These are phyloP conservation scores for Aspidoscelis tigris DNA, from an alignment of 2,113 vertebrate species.

Conservation along the genomic window DNA sequence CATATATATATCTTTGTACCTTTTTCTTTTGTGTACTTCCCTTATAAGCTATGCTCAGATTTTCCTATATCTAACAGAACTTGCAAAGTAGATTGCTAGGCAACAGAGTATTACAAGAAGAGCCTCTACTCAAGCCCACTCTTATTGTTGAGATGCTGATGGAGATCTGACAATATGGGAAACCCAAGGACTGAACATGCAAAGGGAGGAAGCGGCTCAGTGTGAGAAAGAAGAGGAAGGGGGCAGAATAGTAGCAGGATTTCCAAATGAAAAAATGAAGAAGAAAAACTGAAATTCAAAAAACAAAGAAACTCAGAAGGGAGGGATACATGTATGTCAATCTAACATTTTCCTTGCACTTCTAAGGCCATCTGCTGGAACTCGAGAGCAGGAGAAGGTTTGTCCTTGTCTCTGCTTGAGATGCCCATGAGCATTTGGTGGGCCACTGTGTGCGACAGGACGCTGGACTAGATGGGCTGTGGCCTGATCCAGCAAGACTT, in stretches of 20 bases:
- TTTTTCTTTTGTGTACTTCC: not conserved
- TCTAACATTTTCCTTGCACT: too few species aligned
- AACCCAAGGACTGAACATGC: slow-evolving; percentile 30
- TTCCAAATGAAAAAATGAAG: slow-evolving; percentile 17
- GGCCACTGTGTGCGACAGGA: too few species aligned
- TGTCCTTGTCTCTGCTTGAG: too few species aligned
- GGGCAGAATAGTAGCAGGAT: not conserved
- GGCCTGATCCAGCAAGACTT: too few species aligned
- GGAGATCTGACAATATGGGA: slow-evolving; percentile 18
- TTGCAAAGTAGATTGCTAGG: slow-evolving; percentile 64
- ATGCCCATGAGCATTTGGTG: too few species aligned
- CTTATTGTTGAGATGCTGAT: not conserved
- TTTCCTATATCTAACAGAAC: slow-evolving; percentile 45
- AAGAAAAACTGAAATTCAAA: not conserved
- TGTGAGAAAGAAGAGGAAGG: slow-evolving; percentile 24
- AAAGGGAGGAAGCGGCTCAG: slow-evolving; percentile 27
- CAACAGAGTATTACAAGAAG: slow-evolving; percentile 66
- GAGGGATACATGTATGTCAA: not conserved
- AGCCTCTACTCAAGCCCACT: slow-evolving; percentile 28
- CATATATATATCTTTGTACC: slow-evolving; percentile 19
- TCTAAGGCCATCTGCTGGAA: too few species aligned
- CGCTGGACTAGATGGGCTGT: too few species aligned
- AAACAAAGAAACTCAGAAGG: not conserved
- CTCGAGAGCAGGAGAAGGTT: too few species aligned
- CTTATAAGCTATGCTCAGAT: slow-evolving; percentile 51